A percentile compares a stretch with the other conserved stretches of the same genome.
Evolutionary conservation across 1,140 invertebrate species (phyloP).

Genomic region (Melipona quadrifasciata): DNA sequence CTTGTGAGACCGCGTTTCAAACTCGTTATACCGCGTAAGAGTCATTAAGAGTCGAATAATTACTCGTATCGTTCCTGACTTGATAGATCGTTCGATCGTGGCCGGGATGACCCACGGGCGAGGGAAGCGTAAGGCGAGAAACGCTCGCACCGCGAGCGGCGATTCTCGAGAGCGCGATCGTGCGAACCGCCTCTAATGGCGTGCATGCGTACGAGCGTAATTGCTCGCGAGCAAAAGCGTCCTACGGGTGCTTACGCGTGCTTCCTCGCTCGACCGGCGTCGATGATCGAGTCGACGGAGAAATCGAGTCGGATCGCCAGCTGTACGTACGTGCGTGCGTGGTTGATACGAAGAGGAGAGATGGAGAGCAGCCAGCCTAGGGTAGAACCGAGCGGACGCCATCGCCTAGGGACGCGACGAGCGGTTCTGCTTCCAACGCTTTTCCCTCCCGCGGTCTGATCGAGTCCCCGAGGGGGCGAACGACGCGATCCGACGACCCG

Average conservation of each 20-base stretch:
- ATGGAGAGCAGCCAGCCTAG: not conserved
- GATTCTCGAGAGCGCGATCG: slow-evolving; percentile 24
- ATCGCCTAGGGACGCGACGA: not conserved
- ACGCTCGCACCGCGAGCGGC: not conserved
- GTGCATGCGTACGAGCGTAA: slow-evolving; percentile 32
- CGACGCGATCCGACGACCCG: not conserved
- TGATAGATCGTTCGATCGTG: slow-evolving; percentile 71
- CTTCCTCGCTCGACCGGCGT: not conserved
- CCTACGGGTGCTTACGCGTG: not conserved
- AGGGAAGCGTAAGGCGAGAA: slow-evolving; percentile 35
- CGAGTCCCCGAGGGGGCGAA: not conserved
- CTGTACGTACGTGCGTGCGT: not conserved
- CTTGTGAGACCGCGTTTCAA: slow-evolving; percentile 55
- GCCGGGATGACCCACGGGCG: slow-evolving; percentile 64
- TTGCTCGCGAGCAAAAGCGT: slow-evolving; percentile 25
- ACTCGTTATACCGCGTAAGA: slow-evolving; percentile 66
- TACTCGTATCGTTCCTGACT: slow-evolving; percentile 68
- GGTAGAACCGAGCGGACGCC: not conserved
- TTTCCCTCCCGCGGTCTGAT: not conserved
- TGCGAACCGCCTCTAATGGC: slow-evolving; percentile 50
- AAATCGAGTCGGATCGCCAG: not conserved
- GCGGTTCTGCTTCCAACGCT: not conserved
- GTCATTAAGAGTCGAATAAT: slow-evolving; percentile 72
- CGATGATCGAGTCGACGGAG: slow-evolving; percentile 2
- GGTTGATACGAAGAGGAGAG: not conserved